phyloP scores from a whole-genome alignment of 2,888 invertebrate genomes.

The Teleogryllus oceanicus region DNA sequence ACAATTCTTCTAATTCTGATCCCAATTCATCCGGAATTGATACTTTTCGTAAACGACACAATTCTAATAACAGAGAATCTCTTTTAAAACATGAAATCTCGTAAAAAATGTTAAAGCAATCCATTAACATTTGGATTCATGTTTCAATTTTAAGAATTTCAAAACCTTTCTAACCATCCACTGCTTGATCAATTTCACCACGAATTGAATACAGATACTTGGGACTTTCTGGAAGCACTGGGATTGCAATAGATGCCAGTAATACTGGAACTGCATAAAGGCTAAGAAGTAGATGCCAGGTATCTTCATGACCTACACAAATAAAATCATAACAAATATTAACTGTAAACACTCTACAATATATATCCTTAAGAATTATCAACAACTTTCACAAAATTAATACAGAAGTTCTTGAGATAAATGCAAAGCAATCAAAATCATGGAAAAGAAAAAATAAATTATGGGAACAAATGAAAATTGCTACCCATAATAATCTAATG shows the following conservation, averaged over 20 bases:
- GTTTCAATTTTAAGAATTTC: neutral
- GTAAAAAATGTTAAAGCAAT: neutral
- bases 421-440: neutral
- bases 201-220: conserved; percentile 75
- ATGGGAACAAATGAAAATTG: neutral
- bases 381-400: neutral
- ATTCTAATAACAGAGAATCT: conserved; percentile 49
- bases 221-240: conserved; percentile 81
- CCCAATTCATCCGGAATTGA: conserved; percentile 28
- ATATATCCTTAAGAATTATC: neutral
- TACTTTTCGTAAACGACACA: conserved; percentile 59
- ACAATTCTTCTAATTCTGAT: conserved; percentile 34
- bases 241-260: conserved; percentile 61
- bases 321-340: conserved; percentile 23
- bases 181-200: conserved; percentile 61
- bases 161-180: conserved; percentile 54
- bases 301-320: conserved; percentile 56
- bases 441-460: neutral
- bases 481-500: neutral
- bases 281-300: conserved; percentile 76
- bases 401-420: neutral
- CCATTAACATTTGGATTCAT: neutral
- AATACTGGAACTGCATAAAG: conserved; percentile 67
- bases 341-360: neutral
- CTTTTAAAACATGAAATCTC: neutral